Conservation (phyloP, 23 tunicate genomes). For the Halocynthia roretzi region DNA sequence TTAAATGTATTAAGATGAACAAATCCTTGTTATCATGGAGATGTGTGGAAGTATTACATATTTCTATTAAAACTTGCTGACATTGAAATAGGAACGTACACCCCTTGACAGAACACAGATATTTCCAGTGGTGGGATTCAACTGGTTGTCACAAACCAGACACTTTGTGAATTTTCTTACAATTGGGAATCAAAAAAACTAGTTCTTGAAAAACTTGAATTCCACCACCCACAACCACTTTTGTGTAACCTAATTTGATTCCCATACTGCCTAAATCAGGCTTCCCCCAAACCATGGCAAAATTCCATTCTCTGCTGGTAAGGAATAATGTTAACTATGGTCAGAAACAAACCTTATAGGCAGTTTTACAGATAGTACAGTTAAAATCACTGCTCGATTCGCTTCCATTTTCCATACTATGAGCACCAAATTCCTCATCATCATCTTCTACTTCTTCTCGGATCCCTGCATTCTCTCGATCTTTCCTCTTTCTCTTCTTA, state of each 20-base stretch:
- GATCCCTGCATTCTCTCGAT: neutral
- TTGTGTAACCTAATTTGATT: neutral
- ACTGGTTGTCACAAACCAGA: too few relatives aligned
- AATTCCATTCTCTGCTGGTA: neutral
- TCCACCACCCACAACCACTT: neutral
- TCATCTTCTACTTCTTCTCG: constrained; percentile 14
- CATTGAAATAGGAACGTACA: too few relatives aligned
- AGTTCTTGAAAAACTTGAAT: too few relatives aligned
- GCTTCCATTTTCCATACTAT: constrained; percentile 1
- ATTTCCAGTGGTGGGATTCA: too few relatives aligned
- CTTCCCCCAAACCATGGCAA: neutral
- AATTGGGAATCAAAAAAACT: too few relatives aligned
- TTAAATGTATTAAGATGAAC: neutral
- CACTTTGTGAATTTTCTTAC: too few relatives aligned
- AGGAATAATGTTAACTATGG: neutral
- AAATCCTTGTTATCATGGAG: neutral
- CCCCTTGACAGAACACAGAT: too few relatives aligned
- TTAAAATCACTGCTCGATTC: constrained; percentile 8
- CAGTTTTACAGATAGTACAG: constrained; percentile 49
- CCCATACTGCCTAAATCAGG: neutral
- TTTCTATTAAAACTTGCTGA: too few relatives aligned
- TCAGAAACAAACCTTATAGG: constrained; percentile 24
- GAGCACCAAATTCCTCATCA: constrained; percentile 4
- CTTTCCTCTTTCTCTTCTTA: constrained; percentile 26
- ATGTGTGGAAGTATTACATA: too few relatives aligned